Evolutionary conservation across 2,888 invertebrate genomes (phyloP).

Genomic region (Lasioglossum lativentre): DNA sequence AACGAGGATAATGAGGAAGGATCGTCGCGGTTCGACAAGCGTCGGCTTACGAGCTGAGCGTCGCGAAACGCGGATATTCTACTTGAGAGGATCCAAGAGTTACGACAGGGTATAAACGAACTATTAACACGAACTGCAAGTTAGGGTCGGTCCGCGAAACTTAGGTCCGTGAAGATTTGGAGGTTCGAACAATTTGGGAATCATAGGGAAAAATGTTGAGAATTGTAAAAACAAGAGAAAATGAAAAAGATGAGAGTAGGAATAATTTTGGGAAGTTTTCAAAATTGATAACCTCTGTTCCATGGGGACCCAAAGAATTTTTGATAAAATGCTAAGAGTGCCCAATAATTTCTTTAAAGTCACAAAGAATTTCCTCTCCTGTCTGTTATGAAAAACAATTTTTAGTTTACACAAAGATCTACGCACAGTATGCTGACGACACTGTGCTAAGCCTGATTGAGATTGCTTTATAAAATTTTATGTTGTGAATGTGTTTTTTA

Average conservation of each 20-base stretch:
- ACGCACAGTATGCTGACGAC: too few species aligned
- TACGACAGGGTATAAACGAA: conserved; percentile 25
- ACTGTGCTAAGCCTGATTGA: neutral
- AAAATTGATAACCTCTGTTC: neutral
- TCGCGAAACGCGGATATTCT: neutral
- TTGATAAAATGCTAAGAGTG: too few species aligned
- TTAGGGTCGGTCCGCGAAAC: neutral
- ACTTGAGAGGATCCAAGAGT: neutral
- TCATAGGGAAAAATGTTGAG: neutral
- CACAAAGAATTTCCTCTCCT: neutral
- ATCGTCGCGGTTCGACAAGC: conserved; percentile 9
- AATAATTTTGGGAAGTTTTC: neutral
- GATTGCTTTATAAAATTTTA: neutral
- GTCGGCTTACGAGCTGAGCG: neutral
- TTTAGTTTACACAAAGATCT: too few species aligned
- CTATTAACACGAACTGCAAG: conserved; percentile 23
- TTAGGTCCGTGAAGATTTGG: neutral
- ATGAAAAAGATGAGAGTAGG: neutral
- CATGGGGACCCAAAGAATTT: too few species aligned
- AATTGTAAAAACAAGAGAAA: neutral
- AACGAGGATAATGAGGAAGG: conserved; percentile 10
- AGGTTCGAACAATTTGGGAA: neutral
- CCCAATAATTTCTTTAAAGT: neutral
- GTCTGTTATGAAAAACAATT: too few species aligned
- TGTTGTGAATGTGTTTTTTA: neutral